Evolutionary conservation across 2,797 vertebrate genomes (phyloP), one percentile per base, ranked within the genome.

Genomic region (Myripristis murdjan): DNA sequence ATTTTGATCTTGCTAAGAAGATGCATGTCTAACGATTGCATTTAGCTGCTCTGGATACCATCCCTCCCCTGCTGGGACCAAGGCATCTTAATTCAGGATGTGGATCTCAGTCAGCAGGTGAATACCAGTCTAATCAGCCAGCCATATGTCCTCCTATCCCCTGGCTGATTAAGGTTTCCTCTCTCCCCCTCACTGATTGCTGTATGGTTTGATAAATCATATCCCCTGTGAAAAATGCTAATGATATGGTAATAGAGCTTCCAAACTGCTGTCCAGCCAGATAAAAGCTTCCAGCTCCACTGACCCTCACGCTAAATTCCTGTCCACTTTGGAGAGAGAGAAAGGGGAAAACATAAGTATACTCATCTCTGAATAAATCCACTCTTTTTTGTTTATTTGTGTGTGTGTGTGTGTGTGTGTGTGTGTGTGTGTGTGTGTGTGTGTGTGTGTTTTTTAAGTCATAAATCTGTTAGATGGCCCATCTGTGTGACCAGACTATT

Each of bases 81-180:
- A 82, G 73, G 77, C 86, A 74, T 87, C 88, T 89, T 90, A 84
- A 90, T 89, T 88, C 80, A 83, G 81, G 71, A 83, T 83, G 83
- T 76, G 81, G 86, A 80, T 87, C 86, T 83, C 83, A 87, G 84
- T 91, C 86, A 85, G 89, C 91, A 92, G 89, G 90, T 89, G 83
- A 89, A 82, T 66, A 61, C 73, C 74, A 69, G 55, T 87, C 68
- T 88, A 89, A 90, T 92, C 90, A 91, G 83, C 73, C 77, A 74
- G 75, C 84, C 87, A 90, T 89, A 92, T 92, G 90, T 88, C 87
- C 82, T 77, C 75, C 70, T 69, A 75, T 87, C 84, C 63, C 67
- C 81, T 68, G 41, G 75, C 79, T 89, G 87, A 91, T 92, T 82
- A 83, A 79, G 44, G 60, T 71, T 73, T 60, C 70, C 60, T 69